Evolutionary conservation across 2,888 invertebrate species (phyloP).

Genomic region (Polylopha cassiicola): DNA sequence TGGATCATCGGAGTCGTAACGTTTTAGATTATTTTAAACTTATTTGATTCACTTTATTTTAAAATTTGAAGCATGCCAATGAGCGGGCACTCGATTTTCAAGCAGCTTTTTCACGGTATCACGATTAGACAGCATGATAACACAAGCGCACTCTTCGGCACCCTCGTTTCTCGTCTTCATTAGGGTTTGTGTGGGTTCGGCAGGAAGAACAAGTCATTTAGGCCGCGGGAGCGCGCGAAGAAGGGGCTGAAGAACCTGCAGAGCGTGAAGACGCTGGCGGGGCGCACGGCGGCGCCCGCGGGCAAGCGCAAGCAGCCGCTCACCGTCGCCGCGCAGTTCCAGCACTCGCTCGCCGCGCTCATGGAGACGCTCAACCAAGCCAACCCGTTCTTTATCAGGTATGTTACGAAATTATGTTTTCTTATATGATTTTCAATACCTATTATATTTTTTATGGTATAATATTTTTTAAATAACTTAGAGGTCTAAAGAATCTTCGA

Average conservation of each 20-base stretch:
- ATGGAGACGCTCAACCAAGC: slow-evolving; percentile 95
- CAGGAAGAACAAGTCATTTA: slow-evolving; percentile 95
- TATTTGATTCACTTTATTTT: no score
- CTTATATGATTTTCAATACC: no score
- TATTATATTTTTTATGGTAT: no score
- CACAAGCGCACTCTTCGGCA: neutral
- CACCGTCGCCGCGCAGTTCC: slow-evolving; percentile 96
- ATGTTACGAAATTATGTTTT: no score
- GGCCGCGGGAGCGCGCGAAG: slow-evolving; percentile 90
- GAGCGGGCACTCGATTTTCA: no score
- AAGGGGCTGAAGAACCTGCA: slow-evolving; percentile 93
- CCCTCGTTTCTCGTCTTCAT: neutral
- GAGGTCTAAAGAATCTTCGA: no score
- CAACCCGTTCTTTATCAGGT: slow-evolving; percentile 77
- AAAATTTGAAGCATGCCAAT: no score
- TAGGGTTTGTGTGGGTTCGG: slow-evolving; percentile 24
- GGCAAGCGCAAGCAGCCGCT: slow-evolving; percentile 90
- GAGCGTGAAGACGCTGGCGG: slow-evolving; percentile 93
- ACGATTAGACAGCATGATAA: slow-evolving; percentile 2
- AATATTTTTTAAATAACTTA: no score
- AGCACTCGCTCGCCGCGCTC: slow-evolving; percentile 91
- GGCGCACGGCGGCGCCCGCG: slow-evolving; percentile 80
- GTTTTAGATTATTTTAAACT: no score
- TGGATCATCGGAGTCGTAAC: no score
- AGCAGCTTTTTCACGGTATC: neutral